These are phyloP conservation scores for Drosophila demipolita DNA, from an alignment of 2,888 invertebrate genomes.

Conservation along the genomic window DNA sequence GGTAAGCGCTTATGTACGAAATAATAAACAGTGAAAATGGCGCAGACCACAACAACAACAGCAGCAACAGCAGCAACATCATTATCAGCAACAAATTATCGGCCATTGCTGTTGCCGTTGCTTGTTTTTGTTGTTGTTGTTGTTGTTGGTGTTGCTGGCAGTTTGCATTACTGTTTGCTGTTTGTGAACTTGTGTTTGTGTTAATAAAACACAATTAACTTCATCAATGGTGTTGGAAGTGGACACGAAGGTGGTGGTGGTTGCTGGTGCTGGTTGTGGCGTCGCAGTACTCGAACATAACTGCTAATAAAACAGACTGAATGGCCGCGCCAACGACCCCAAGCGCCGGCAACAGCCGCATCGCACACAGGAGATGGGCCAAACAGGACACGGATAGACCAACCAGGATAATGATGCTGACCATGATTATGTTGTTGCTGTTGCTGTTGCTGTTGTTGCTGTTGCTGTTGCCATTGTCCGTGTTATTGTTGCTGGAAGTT, in stretches of 20 bases:
- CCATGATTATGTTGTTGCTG: conserved; percentile 50
- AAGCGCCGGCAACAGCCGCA: conserved; percentile 35
- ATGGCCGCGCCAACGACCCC: conserved; percentile 73
- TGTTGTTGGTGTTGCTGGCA: conserved; percentile 27
- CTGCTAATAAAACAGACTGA: conserved; percentile 80
- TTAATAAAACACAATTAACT: conserved; percentile 85
- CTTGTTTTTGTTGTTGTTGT: conserved; percentile 26
- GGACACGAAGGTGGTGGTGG: conserved; percentile 27
- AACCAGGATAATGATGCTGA: conserved; percentile 67
- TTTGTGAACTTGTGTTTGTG: conserved; percentile 83
- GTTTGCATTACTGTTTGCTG: conserved; percentile 51
- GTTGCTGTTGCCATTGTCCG: conserved; percentile 7
- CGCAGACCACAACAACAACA: conserved; percentile 34
- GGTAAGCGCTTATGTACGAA: conserved; percentile 67
- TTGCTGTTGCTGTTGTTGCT: conserved; percentile 31
- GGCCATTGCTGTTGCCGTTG: conserved; percentile 55
- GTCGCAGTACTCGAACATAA: conserved; percentile 67
- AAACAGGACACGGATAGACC: conserved; percentile 29
- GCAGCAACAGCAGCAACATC: conserved; percentile 19
- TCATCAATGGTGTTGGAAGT: conserved; percentile 78
- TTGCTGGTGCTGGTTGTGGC: conserved; percentile 38
- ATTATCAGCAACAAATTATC: conserved; percentile 74
- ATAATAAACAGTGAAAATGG: conserved; percentile 72
- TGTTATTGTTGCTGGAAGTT: conserved; percentile 43
- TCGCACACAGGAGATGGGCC: conserved; percentile 3